Evolutionary conservation across 2,888 invertebrate species (phyloP).

Genomic region (Sesamia inferens): DNA sequence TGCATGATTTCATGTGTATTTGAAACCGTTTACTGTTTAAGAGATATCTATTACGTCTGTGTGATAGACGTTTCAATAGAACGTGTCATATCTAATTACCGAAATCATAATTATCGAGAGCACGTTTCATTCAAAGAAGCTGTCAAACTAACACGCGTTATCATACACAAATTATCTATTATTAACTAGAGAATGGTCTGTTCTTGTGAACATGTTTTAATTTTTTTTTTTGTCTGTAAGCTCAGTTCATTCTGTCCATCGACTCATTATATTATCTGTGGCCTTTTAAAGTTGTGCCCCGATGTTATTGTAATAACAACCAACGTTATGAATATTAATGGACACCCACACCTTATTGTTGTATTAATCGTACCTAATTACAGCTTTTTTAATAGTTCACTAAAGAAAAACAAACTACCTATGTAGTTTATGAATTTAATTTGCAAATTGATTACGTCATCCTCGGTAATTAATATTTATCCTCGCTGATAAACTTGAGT

Average conservation of each 20-base stretch:
- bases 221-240: slow-evolving; percentile 23
- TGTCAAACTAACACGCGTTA: slow-evolving; percentile 65
- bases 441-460: slow-evolving; percentile 56
- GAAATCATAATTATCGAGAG: slow-evolving; percentile 66
- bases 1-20: slow-evolving; percentile 52
- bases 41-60: slow-evolving; percentile 31
- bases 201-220: slow-evolving; percentile 14
- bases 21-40: slow-evolving; percentile 27
- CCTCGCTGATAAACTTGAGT: slow-evolving; percentile 43
- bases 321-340: slow-evolving; percentile 59
- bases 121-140: slow-evolving; percentile 62
- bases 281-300: slow-evolving; percentile 49
- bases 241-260: slow-evolving; percentile 34
- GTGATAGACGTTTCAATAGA: slow-evolving; percentile 48
- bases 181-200: slow-evolving; percentile 19
- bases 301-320: slow-evolving; percentile 56
- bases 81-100: slow-evolving; percentile 72
- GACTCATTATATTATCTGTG: slow-evolving; percentile 37
- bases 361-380: slow-evolving; percentile 53
- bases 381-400: slow-evolving; percentile 43
- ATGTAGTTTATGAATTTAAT: slow-evolving; percentile 48
- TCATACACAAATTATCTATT: slow-evolving; percentile 54
- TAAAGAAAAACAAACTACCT: slow-evolving; percentile 43
- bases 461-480: slow-evolving; percentile 51
- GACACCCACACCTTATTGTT: slow-evolving; percentile 55